Evolutionary conservation across 2,797 vertebrate genomes (phyloP).

Genomic region (Anniella stebbinsi): DNA sequence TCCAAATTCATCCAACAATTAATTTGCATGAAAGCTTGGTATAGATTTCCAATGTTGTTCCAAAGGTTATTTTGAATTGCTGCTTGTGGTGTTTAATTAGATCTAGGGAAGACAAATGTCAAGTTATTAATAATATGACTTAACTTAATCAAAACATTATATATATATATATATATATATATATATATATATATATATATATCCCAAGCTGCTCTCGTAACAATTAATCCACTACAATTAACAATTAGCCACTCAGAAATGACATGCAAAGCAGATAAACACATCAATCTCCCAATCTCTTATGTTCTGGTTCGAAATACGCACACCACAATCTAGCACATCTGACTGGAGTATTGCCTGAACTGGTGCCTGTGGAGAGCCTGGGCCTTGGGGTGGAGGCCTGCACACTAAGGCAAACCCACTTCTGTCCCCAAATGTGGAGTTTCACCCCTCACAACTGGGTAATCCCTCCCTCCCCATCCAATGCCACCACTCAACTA

Average conservation of each 20-base stretch:
- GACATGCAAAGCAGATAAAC: conserved; percentile 5
- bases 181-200: neutral
- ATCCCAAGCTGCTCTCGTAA: conserved; percentile 3
- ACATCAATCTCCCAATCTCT: neutral
- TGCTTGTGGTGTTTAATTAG: conserved; percentile 16
- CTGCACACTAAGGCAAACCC: too few relatives aligned
- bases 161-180: neutral
- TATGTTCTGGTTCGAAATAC: neutral
- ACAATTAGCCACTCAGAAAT: neutral
- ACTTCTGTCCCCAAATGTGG: too few relatives aligned
- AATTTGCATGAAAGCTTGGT: conserved; percentile 5
- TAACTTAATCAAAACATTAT: conserved; percentile 1
- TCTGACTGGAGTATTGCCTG: neutral
- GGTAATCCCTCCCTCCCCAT: too few relatives aligned
- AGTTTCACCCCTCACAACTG: too few relatives aligned
- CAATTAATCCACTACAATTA: conserved; percentile 4
- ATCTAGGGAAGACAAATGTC: conserved; percentile 27
- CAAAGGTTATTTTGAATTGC: conserved; percentile 25
- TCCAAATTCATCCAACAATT: neutral
- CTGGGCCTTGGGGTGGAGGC: too few relatives aligned
- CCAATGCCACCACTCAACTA: too few relatives aligned
- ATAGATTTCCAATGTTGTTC: conserved; percentile 12
- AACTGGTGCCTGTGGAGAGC: too few relatives aligned
- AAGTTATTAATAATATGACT: conserved; percentile 31
- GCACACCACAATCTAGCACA: neutral